phyloP scores from a whole-genome alignment of 2,888 invertebrate genomes.

The Drosophila phalerata region DNA sequence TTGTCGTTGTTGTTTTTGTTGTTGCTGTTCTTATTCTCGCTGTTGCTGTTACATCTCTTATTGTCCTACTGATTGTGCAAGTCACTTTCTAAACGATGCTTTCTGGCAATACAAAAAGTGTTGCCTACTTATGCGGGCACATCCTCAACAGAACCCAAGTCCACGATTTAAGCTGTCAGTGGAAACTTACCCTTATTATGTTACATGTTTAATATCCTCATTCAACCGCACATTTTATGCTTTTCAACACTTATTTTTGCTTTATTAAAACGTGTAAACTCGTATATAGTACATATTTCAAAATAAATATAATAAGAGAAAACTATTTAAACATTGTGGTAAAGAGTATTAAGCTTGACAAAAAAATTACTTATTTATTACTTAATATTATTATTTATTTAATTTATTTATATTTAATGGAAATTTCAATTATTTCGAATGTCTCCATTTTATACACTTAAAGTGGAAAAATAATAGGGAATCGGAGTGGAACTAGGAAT shows the following conservation, averaged over 20 bases:
- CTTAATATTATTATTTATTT: too few relatives aligned
- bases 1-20: slow-evolving; percentile 24
- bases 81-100: slow-evolving; percentile 40
- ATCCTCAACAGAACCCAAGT: slow-evolving; percentile 1
- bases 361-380: too few relatives aligned
- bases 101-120: slow-evolving; percentile 32
- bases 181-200: neutral
- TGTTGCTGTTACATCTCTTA: slow-evolving; percentile 31
- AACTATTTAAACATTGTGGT: too few relatives aligned
- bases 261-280: neutral
- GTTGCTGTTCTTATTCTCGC: slow-evolving; percentile 11
- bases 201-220: neutral
- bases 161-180: neutral
- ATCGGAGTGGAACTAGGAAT: too few relatives aligned
- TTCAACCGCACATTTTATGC: slow-evolving; percentile 1
- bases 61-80: slow-evolving; percentile 43
- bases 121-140: slow-evolving; percentile 55
- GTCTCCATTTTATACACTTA: too few relatives aligned
- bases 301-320: too few relatives aligned
- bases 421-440: too few relatives aligned
- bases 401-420: too few relatives aligned
- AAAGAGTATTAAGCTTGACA: too few relatives aligned
- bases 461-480: too few relatives aligned
- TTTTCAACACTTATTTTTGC: neutral
- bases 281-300: neutral